Base-by-base conservation (phyloP, 2,888 invertebrate genomes). In the Trissolcus japonicus region DNA sequence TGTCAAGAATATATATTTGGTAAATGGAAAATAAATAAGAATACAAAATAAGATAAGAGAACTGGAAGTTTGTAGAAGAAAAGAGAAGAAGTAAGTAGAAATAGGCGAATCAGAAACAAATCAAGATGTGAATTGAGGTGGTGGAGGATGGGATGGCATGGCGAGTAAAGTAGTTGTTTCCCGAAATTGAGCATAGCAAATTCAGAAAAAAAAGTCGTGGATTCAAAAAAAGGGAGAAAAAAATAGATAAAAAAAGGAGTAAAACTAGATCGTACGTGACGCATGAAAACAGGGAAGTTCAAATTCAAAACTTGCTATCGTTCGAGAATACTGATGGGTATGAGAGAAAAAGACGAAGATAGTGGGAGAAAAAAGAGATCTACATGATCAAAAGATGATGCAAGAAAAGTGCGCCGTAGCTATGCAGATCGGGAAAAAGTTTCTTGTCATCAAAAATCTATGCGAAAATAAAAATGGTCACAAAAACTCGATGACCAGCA, bases 331-430 rank as follows among this genome's bases (percentile, higher is more conserved):
- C 50, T 50, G 59, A 59, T 48, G 43, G 54, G 46, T 6, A 65
- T 46, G 46, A n/a, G 46, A 46, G 29, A 29, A 50, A 65, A 53
- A 29, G 53, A n/a, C 43, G 43, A 43, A 13, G 11, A 25, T 25
- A 48, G 16, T 13, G 17, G 40, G 14, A 53, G 21, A 9, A 54
- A 13, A 61, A 43, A 63, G 56, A 63, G 13, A 59, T 71, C 78
- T 75, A 78, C 73, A 69, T 78, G 73, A 67, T 71, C 35, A 62
- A 71, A 78, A 78, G 56, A 67, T 62, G 74, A 71, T 69, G 78
- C 75, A 71, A 66, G 66, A 71, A 66, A 71, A 71, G 67, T 62
- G 74, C 74, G 78, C 68, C 63, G 68, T 54, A 57, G 63, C 69
- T 71, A 74, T 67, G 74, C 62, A 57, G 41, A 48, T 66, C 16